Evolutionary conservation across 2,888 invertebrate species (phyloP), one percentile per base, ranked within the genome.

Genomic region (Rapana venosa): DNA sequence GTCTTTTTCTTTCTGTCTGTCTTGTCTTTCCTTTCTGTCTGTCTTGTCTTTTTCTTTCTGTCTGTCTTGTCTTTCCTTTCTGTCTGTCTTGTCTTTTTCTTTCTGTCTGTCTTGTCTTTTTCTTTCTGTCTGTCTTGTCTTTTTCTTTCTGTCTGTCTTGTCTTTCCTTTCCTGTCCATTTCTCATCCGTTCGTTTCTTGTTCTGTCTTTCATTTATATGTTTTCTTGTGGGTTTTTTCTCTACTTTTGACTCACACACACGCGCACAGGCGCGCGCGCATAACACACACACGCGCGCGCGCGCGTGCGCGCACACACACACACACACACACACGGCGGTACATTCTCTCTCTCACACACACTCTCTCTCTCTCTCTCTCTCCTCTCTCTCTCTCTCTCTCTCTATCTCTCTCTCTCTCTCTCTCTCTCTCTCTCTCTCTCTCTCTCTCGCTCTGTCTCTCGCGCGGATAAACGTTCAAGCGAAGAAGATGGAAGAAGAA

Each of bases 361-460:
- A 2, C 20, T 66, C 66, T 66, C 66, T 66, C 20, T 26, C 20
- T 66, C 26, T 26, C 26, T 26, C 17, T 66, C 66, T 66, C 66
- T 66, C 66, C 20, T 66, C 66, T 66, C 66, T 66, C 20, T 26
- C 66, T 66, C 66, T 26, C 66, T 66, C 66, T 26, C 26, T 26
- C 66, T 26, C 26, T 17, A 1, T 66, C 20, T 66, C 66, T 66
- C 20, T 66, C 20, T 66, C 66, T 66, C 66, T 26, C 66, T 17
- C 26, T 66, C 66, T 66, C 66, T 66, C 66, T 66, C 20, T 22
- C 81, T 81, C 81, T 32, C 35, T 81, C 81, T 35, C 81, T 32
- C 81, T 81, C 81, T 32, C 81, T 81, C 81, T 81, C 81, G 5
- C 81, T 81, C 81, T 81, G 11, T 81, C 81, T 81, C 81, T 81